phyloP scores from a whole-genome alignment of 2,888 invertebrate species.

The Dione juno region DNA sequence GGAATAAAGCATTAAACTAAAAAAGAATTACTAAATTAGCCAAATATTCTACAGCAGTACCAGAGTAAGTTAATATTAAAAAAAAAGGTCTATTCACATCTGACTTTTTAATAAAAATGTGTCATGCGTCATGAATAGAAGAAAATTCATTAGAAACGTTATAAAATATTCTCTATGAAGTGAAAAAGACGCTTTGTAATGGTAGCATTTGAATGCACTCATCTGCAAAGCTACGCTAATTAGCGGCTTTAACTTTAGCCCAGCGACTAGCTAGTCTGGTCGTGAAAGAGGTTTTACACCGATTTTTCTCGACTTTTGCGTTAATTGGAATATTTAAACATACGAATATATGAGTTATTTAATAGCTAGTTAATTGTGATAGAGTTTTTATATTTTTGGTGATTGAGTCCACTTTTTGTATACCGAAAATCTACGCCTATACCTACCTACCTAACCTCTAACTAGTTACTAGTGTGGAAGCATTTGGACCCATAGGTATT shows the following conservation, averaged over 20 bases:
- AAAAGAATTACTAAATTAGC: background rate
- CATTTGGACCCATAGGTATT: no score
- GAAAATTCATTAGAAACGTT: constrained; percentile 25
- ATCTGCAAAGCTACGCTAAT: constrained; percentile 32
- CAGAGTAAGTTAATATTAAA: background rate
- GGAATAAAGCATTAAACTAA: background rate
- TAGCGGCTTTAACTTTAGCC: constrained; percentile 29
- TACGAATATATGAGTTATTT: constrained; percentile 1
- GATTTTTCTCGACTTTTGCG: background rate
- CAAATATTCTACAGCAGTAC: background rate
- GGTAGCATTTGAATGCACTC: constrained; percentile 29
- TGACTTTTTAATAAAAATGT: constrained; percentile 3
- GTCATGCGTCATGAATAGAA: constrained; percentile 22
- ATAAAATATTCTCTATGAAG: constrained; percentile 30
- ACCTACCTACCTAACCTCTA: no score
- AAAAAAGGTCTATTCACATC: background rate
- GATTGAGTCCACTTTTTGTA: no score
- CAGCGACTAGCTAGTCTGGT: background rate
- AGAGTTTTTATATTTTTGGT: no score
- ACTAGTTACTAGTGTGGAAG: no score
- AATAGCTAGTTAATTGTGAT: background rate
- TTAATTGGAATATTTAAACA: constrained; percentile 12
- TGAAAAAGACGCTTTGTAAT: constrained; percentile 26
- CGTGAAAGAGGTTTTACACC: constrained; percentile 1
- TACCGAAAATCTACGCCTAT: no score